Percentiles rank a stretch among this genome's conserved stretches.
Evolutionary conservation across 2,888 invertebrate genomes (phyloP).

Genomic region (Selenia dentaria): DNA sequence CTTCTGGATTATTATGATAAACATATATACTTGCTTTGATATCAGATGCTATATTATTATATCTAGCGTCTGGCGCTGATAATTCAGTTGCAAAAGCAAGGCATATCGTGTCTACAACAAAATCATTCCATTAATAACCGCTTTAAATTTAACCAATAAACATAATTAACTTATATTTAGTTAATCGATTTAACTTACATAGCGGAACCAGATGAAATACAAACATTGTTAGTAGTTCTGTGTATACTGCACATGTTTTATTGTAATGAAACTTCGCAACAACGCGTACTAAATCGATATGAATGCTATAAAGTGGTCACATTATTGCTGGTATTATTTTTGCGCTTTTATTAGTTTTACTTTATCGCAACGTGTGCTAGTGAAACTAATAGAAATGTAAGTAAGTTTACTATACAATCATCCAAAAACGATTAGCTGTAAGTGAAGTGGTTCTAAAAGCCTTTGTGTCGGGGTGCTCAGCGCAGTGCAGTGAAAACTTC

Average conservation of each 20-base stretch:
- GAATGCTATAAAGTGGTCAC: constrained; percentile 6
- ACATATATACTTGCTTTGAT: neutral
- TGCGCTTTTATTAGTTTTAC: constrained; percentile 3
- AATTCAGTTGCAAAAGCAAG: neutral
- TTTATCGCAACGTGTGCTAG: constrained; percentile 1
- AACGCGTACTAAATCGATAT: neutral
- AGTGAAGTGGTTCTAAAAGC: no score
- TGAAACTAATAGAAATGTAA: neutral
- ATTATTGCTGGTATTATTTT: constrained; percentile 2
- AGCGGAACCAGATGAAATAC: neutral
- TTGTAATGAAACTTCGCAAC: constrained; percentile 2
- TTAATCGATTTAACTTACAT: constrained; percentile 12
- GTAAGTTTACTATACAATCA: no score
- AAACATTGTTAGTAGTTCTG: constrained; percentile 4
- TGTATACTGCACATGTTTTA: neutral
- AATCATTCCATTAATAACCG: neutral
- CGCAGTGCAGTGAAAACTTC: no score
- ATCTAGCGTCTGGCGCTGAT: neutral
- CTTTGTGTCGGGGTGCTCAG: no score
- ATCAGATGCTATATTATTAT: neutral
- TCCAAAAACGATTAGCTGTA: no score
- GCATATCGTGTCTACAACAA: constrained; percentile 10
- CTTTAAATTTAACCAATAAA: no score
- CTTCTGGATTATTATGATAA: neutral
- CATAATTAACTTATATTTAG: no score